These are phyloP conservation scores for Barypeithes pellucidus DNA, from an alignment of 2,888 invertebrate genomes.

Conservation along the genomic window DNA sequence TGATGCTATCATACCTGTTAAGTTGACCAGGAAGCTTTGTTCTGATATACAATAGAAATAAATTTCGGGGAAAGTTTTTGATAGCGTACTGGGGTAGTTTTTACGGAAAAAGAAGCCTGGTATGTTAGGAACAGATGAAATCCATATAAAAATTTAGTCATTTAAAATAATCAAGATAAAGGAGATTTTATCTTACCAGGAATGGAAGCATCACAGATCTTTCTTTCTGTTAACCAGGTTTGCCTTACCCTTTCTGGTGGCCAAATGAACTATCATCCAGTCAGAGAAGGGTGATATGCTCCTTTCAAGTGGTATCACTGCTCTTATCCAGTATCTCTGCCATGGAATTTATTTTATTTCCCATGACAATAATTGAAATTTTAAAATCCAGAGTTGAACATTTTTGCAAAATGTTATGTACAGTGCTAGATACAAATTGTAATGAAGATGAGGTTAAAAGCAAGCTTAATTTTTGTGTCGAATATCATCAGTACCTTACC, in stretches of 20 bases:
- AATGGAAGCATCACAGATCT: no score
- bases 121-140: no score
- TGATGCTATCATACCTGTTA: no score
- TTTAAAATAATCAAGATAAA: no score
- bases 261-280: neutral
- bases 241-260: slow-evolving; percentile 22
- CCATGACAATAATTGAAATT: slow-evolving; percentile 1
- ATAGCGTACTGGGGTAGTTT: no score
- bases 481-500: slow-evolving; percentile 8
- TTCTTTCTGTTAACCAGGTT: neutral
- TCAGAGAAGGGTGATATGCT: neutral
- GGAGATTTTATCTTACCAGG: no score
- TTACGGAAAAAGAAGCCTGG: no score
- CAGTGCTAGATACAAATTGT: neutral
- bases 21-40: no score
- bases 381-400: neutral
- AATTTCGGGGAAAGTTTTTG: no score
- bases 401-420: slow-evolving; percentile 2
- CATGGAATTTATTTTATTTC: slow-evolving; percentile 5
- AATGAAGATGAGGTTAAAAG: neutral
- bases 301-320: neutral
- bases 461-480: neutral
- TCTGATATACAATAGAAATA: no score
- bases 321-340: neutral
- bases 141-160: no score